phyloP scores from a whole-genome alignment of 1,140 invertebrate species.

The Cydia fagiglandana region DNA sequence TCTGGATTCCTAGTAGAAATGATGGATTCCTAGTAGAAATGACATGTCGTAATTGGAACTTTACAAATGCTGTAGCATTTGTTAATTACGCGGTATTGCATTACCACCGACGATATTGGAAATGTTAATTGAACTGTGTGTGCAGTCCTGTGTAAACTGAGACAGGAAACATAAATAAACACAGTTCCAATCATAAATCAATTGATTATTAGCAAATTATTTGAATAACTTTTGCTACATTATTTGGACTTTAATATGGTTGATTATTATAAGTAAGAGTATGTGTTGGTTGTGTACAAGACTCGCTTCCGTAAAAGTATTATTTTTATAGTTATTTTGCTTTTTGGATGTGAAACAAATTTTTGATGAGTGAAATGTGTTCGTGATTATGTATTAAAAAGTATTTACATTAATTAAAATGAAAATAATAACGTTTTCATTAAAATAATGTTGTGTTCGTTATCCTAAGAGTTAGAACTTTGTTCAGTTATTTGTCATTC shows the following conservation, averaged over 20 bases:
- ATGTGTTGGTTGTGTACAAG: conserved; percentile 21
- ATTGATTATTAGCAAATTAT: too few relatives aligned
- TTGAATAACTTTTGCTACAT: neutral
- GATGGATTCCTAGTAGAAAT: too few relatives aligned
- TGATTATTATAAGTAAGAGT: neutral
- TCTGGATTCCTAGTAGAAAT: too few relatives aligned
- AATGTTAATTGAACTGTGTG: too few relatives aligned
- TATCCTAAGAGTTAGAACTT: neutral
- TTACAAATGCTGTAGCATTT: too few relatives aligned
- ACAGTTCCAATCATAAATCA: neutral
- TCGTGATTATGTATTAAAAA: neutral
- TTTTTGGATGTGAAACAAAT: neutral
- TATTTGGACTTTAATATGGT: neutral
- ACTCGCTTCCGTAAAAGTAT: conserved; percentile 23
- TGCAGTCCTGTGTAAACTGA: too few relatives aligned
- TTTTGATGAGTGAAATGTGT: neutral
- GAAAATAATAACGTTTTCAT: neutral
- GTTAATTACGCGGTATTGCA: too few relatives aligned
- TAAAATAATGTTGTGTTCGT: neutral
- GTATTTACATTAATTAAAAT: neutral
- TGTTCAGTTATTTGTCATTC: neutral
- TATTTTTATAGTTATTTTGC: conserved; percentile 21
- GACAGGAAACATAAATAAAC: neutral
- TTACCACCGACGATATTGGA: too few relatives aligned
- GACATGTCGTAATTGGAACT: too few relatives aligned